These are phyloP conservation scores for Cremastinae sp. DNA, from an alignment of 2,888 invertebrate genomes.

Conservation along the genomic window DNA sequence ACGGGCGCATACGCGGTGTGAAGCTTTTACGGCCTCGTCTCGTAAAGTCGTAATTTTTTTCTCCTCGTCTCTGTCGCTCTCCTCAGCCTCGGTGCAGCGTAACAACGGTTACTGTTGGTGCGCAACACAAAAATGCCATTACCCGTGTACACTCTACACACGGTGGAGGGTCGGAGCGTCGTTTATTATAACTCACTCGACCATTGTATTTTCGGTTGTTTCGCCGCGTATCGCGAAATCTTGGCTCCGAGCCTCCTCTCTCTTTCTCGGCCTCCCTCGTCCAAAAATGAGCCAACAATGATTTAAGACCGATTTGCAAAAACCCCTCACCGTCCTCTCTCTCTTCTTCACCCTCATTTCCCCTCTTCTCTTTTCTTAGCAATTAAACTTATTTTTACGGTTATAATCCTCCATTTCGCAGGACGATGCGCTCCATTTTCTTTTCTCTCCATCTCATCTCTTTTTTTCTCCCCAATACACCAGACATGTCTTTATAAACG, in stretches of 20 bases:
- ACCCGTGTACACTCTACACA: slow-evolving; percentile 21
- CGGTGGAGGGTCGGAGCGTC: slow-evolving; percentile 35
- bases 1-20: slow-evolving; percentile 58
- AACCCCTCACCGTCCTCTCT: slow-evolving; percentile 36
- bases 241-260: slow-evolving; percentile 7
- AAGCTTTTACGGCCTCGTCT: slow-evolving; percentile 72
- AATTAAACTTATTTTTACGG: slow-evolving; percentile 35
- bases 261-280: slow-evolving; percentile 25
- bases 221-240: slow-evolving; percentile 50
- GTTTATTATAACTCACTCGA: slow-evolving; percentile 53
- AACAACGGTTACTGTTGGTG: slow-evolving; percentile 43
- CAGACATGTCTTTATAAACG: too few relatives aligned
- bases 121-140: slow-evolving; percentile 42
- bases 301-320: slow-evolving; percentile 52
- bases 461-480: too few relatives aligned
- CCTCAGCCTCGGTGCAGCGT: slow-evolving; percentile 59
- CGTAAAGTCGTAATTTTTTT: slow-evolving; percentile 69
- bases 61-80: not conserved
- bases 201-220: slow-evolving; percentile 52
- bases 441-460: not conserved
- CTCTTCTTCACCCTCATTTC: too few relatives aligned
- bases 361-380: not conserved
- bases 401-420: slow-evolving; percentile 8
- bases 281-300: slow-evolving; percentile 27
- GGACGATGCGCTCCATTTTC: not conserved